Percentiles rank a stretch among this genome's conserved stretches.
These are phyloP conservation scores for Pterocles orientalis DNA, from an alignment of 2,113 vertebrate species.

Conservation along the genomic window DNA sequence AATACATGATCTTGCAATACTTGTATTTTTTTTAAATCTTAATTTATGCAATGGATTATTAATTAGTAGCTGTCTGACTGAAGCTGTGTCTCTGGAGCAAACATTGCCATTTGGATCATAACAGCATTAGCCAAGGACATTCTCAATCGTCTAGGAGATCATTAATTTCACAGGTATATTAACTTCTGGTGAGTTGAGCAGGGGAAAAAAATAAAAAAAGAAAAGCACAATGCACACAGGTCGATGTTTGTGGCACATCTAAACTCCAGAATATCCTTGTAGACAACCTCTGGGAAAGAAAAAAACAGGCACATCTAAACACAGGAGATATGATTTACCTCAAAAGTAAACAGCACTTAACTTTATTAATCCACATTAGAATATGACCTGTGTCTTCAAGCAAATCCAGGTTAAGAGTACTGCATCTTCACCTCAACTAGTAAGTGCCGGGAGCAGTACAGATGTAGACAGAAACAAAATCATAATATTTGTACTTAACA, in stretches of 20 bases:
- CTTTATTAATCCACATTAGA: neutral
- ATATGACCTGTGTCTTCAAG: neutral
- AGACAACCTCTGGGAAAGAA: neutral
- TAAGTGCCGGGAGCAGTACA: neutral
- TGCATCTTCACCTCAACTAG: neutral
- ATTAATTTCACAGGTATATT: neutral
- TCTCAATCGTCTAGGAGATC: neutral
- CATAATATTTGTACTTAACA: neutral
- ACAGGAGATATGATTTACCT: neutral
- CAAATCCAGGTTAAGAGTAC: neutral
- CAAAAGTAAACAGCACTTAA: neutral
- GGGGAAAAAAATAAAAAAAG: neutral
- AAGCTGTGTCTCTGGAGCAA: neutral
- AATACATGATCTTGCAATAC: neutral
- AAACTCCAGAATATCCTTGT: neutral
- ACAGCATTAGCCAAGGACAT: neutral
- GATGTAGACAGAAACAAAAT: neutral
- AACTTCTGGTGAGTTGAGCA: neutral
- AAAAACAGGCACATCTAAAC: neutral
- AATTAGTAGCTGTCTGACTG: neutral
- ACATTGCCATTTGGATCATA: neutral
- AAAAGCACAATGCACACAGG: neutral
- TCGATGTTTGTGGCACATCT: neutral
- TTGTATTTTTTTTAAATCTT: neutral
- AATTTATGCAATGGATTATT: neutral